Evolutionary conservation across 2,113 vertebrate species (phyloP), one percentile per base, ranked within the genome.

Genomic region (Platysternon megacephalum): DNA sequence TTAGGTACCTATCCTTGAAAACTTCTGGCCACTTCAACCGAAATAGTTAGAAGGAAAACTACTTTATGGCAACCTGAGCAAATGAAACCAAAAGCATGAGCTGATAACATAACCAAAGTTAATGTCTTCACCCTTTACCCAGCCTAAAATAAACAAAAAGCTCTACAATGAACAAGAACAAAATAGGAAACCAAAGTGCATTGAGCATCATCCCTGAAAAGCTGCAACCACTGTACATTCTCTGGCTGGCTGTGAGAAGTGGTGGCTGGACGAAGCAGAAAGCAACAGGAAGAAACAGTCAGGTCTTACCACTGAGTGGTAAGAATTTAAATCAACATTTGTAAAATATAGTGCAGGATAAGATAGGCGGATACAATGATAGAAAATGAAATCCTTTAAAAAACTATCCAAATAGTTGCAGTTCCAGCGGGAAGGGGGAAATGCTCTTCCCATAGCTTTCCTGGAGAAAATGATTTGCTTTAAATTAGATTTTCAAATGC

Each of bases 401-500:
- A 89, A 90, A 92, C 91, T 94, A 95, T 91, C 8, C 5, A 94
- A 86, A 6, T 90, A 85, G 84, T 95, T 95, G 91, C 87, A 93
- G 21, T 87, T 96, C 94, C 85, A 95, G 92, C 92, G 74, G 84
- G 86, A 96, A 82, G 91, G 93, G 93, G 78, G 95, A 96, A 83
- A 83, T 96, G 94, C 91, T 97, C 48, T 94, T 84, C 88, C n/a
- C 83, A 76, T 90, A 96, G 55, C 80, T 90, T 97, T 97, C n/a
- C 85, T 95, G 96, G 83, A 87, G 87, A 97, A 76, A 97, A 97
- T 88, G 94, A 93, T 95, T 97, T 79, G 55, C 26, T 97, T 95
- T 96, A 95, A 96, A 96, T 93, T 95, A 93, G 94, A 91, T 96
- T 97, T 92, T 95, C 95, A 96, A 97, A 95, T 93, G 89, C 68